Percentiles rank a stretch among this genome's conserved stretches.
phyloP scores from a whole-genome alignment of 2,888 invertebrate species.

The Tridacna crocea region DNA sequence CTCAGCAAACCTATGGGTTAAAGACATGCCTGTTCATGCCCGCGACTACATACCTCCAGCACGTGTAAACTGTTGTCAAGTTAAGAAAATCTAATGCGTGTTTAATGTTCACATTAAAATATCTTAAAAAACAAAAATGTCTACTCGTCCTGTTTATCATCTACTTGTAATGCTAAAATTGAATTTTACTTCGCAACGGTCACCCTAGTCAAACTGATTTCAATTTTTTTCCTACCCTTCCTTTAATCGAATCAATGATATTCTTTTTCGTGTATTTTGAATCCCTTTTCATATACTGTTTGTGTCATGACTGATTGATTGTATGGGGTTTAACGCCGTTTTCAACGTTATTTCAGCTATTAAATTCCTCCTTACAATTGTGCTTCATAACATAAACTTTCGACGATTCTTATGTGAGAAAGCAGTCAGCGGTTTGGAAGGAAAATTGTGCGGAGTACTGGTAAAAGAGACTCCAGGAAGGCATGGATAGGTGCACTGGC shows the following conservation, averaged over 20 bases:
- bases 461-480: too few relatives aligned
- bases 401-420: too few relatives aligned
- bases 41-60: too few relatives aligned
- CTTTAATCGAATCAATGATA: too few relatives aligned
- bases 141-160: background rate
- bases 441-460: too few relatives aligned
- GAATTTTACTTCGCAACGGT: background rate
- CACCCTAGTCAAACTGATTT: background rate
- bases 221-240: background rate
- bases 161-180: conserved; percentile 5
- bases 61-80: too few relatives aligned
- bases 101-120: conserved; percentile 6
- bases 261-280: background rate
- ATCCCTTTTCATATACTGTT: background rate
- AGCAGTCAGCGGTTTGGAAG: too few relatives aligned
- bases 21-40: too few relatives aligned
- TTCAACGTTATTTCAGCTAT: background rate
- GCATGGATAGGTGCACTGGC: too few relatives aligned
- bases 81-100: background rate
- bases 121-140: background rate
- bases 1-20: too few relatives aligned
- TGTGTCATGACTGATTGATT: background rate
- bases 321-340: background rate
- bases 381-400: too few relatives aligned
- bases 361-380: background rate